Evolutionary conservation across 2,113 vertebrate genomes (phyloP).

Genomic region (Myotis brandtii): DNA sequence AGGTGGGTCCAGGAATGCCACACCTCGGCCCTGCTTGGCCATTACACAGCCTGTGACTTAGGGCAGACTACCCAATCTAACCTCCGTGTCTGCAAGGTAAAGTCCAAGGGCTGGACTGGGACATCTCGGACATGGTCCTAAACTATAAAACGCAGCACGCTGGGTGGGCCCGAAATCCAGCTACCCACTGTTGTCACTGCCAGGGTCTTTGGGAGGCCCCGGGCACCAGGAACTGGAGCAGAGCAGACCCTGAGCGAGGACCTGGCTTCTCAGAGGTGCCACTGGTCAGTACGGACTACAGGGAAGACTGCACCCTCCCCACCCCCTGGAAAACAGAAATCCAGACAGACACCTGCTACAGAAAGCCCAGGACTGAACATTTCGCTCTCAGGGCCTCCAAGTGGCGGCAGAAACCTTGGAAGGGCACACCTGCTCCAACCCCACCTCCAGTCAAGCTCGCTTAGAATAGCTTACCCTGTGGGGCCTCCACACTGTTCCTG

Average conservation of each 20-base stretch:
- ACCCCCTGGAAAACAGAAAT: neutral
- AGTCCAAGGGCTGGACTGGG: neutral
- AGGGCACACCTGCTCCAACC: rapidly evolving
- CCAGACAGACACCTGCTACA: no score
- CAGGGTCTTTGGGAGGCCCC: neutral
- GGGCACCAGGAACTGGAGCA: neutral
- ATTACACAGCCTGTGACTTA: no score
- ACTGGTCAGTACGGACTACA: rapidly evolving
- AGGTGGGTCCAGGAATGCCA: neutral
- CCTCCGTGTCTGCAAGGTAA: neutral
- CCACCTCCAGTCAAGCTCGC: neutral
- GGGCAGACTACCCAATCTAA: no score
- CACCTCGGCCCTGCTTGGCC: neutral
- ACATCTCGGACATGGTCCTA: neutral
- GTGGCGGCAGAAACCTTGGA: neutral
- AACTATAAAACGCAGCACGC: neutral
- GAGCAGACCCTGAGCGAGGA: neutral
- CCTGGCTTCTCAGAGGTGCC: neutral
- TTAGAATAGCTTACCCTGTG: neutral
- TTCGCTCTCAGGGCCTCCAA: neutral
- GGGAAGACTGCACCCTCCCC: neutral
- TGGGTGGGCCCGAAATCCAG: rapidly evolving
- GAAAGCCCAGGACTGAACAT: neutral
- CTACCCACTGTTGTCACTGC: neutral
- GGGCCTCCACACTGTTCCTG: neutral